Evolutionary conservation across 2,888 invertebrate genomes (phyloP).

Genomic region (Temnothorax ravouxi): DNA sequence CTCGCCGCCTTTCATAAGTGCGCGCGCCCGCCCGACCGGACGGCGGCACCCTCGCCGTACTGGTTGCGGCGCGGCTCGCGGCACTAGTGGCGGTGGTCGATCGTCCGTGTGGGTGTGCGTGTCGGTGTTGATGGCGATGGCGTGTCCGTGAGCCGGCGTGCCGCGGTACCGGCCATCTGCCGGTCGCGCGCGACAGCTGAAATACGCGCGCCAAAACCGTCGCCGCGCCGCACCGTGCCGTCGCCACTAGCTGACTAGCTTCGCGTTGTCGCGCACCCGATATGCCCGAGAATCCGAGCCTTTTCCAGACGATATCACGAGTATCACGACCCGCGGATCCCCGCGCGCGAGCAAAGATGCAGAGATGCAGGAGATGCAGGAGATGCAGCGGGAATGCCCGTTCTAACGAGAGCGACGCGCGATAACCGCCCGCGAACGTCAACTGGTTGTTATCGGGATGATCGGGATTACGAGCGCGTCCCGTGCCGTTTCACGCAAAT

Average conservation of each 20-base stretch:
- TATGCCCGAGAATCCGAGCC: background rate
- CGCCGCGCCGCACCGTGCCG: background rate
- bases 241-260: constrained; percentile 74
- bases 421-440: constrained; percentile 3
- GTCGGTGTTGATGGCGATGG: constrained; percentile 40
- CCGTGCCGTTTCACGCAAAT: background rate
- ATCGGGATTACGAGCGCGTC: constrained; percentile 14
- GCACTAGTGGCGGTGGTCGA: constrained; percentile 51
- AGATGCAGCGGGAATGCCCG: background rate
- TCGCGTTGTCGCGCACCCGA: background rate
- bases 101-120: constrained; percentile 65
- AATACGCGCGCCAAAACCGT: constrained; percentile 84
- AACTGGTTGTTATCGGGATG: background rate
- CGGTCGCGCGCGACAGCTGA: constrained; percentile 79
- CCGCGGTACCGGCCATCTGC: constrained; percentile 83
- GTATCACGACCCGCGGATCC: no score
- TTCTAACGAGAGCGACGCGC: background rate
- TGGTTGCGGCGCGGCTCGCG: constrained; percentile 45
- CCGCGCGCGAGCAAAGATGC: background rate
- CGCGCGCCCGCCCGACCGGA: constrained; percentile 28
- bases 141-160: constrained; percentile 78
- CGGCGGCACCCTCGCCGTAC: constrained; percentile 35
- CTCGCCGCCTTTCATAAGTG: constrained; percentile 35
- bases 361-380: background rate
- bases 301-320: background rate